These are phyloP conservation scores for Hydropsyche tenuis DNA, from an alignment of 1,140 invertebrate species.

Conservation along the genomic window DNA sequence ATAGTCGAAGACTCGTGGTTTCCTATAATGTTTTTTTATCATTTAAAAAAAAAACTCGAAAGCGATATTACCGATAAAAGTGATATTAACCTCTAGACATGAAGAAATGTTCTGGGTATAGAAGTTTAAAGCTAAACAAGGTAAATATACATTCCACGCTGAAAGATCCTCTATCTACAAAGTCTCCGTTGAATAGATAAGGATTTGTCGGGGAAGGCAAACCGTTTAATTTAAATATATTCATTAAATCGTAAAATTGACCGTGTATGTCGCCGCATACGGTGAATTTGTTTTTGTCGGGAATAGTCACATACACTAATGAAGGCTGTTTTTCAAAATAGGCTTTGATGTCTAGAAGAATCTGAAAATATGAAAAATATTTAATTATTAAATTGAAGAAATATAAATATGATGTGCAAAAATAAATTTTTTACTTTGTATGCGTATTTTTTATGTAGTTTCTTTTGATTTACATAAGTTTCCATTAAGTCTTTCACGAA, in stretches of 20 bases:
- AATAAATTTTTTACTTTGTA: conserved; percentile 93
- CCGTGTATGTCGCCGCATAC: conserved; percentile 99
- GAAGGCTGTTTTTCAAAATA: conserved; percentile 86
- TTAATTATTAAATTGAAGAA: conserved; percentile 11
- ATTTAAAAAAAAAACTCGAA: background rate
- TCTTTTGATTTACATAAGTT: conserved; percentile 90
- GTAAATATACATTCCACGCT: conserved; percentile 99
- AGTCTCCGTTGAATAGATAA: conserved; percentile 98
- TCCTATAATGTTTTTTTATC: conserved; percentile 64
- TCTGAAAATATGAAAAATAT: conserved; percentile 70
- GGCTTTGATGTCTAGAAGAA: conserved; percentile 88
- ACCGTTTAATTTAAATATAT: conserved; percentile 98
- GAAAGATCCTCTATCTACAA: conserved; percentile 98
- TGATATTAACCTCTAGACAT: conserved; percentile 87
- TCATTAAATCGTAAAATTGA: conserved; percentile 97
- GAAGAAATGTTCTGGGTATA: conserved; percentile 97
- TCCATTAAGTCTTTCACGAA: conserved; percentile 89
- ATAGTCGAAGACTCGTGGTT: conserved; percentile 98
- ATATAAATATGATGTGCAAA: background rate
- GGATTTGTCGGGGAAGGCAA: conserved; percentile 94
- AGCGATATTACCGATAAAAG: background rate
- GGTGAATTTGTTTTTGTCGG: conserved; percentile 92
- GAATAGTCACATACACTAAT: conserved; percentile 88
- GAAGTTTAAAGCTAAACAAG: conserved; percentile 95
- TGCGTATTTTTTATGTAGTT: conserved; percentile 95